A percentile compares a stretch with the other conserved stretches of the same genome.
phyloP scores from a whole-genome alignment of 2,113 vertebrate species.

The Ailurus styani region DNA sequence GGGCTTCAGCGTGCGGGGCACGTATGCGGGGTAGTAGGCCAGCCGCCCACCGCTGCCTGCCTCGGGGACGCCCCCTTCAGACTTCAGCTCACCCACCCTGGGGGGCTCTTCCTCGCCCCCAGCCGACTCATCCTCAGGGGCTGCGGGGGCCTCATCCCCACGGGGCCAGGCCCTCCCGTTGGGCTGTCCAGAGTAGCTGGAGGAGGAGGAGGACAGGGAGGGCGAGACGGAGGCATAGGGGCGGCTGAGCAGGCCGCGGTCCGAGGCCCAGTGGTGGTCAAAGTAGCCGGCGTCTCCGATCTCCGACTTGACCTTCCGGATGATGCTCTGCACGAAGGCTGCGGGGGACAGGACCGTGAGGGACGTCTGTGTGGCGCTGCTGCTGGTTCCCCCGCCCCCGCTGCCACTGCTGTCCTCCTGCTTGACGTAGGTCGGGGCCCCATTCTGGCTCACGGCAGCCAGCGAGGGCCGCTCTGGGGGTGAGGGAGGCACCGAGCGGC shows the following conservation, averaged over 20 bases:
- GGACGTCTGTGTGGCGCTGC: slow-evolving; percentile 80
- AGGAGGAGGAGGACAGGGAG: slow-evolving; percentile 92
- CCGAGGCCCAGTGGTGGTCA: slow-evolving; percentile 96
- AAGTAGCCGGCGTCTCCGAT: slow-evolving; percentile 95
- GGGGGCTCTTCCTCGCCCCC: slow-evolving; percentile 85
- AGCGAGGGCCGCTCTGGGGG: slow-evolving; percentile 84
- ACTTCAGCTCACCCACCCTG: slow-evolving; percentile 87
- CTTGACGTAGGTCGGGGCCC: slow-evolving; percentile 86
- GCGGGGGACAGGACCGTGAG: slow-evolving; percentile 93
- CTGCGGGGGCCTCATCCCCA: slow-evolving; percentile 84
- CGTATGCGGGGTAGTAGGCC: slow-evolving; percentile 91
- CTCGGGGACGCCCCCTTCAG: slow-evolving; percentile 83
- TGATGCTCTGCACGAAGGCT: slow-evolving; percentile 97
- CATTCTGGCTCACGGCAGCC: slow-evolving; percentile 81
- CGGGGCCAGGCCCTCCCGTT: slow-evolving; percentile 86
- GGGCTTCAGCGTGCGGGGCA: slow-evolving; percentile 93
- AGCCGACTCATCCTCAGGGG: slow-evolving; percentile 76
- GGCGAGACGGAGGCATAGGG: slow-evolving; percentile 92
- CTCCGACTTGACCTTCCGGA: slow-evolving; percentile 97
- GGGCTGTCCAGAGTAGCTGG: slow-evolving; percentile 87
- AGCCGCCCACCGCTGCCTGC: slow-evolving; percentile 77
- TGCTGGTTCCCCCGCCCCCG: slow-evolving; percentile 72
- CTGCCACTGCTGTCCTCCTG: slow-evolving; percentile 88
- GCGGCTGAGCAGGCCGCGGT: slow-evolving; percentile 82
- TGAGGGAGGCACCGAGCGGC: slow-evolving; percentile 44